Conservation (phyloP, 2,888 invertebrate species). For the Argyra leucocephala region DNA sequence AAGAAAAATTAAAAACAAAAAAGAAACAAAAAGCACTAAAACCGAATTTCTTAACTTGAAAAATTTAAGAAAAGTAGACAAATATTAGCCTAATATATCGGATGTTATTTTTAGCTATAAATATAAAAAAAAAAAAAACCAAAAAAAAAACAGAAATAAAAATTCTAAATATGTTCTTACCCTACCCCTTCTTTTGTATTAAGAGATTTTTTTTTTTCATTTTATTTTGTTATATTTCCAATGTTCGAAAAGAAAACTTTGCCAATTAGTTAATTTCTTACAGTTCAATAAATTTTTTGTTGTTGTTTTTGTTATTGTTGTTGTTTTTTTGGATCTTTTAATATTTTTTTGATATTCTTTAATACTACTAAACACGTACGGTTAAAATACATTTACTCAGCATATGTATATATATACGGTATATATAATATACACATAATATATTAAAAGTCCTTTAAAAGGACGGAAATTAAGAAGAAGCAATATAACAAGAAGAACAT, state of each 20-base stretch:
- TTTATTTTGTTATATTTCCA: not conserved
- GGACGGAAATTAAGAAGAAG: too few species aligned
- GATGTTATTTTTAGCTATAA: not conserved
- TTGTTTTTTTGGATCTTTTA: too few species aligned
- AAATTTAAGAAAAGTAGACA: not conserved
- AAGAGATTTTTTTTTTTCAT: not conserved
- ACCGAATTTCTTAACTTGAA: not conserved
- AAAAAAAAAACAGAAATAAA: not conserved
- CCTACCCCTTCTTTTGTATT: too few species aligned
- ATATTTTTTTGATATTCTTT: too few species aligned
- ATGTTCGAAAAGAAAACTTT: not conserved
- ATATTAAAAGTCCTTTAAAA: too few species aligned
- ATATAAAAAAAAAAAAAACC: not conserved
- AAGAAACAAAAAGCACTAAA: not conserved
- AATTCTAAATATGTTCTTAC: not conserved
- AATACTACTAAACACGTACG: too few species aligned
- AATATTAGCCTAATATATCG: not conserved
- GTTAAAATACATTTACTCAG: too few species aligned
- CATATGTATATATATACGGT: too few species aligned
- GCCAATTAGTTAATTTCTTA: conserved; percentile 4
- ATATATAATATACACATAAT: too few species aligned
- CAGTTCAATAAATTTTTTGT: not conserved
- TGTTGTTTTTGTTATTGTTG: too few species aligned
- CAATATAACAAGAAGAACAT: too few species aligned
- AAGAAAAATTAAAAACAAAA: not conserved